phyloP scores from a whole-genome alignment of 1,140 invertebrate genomes.

The Drosophila pectinifera region DNA sequence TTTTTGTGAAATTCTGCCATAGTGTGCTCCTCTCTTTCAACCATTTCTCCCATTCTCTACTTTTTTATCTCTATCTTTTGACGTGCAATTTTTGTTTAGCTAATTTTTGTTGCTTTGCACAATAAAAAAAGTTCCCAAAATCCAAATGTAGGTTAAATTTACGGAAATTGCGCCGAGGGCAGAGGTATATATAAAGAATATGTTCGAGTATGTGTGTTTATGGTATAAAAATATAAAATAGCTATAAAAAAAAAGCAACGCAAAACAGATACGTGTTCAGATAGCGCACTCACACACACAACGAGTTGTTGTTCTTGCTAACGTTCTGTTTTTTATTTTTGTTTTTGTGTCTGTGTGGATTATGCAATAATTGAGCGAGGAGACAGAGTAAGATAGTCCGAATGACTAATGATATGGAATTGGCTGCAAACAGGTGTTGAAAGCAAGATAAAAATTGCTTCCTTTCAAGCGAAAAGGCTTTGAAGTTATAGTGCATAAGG shows the following conservation, averaged over 20 bases:
- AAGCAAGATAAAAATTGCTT: slow-evolving; percentile 4
- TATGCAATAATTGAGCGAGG: slow-evolving; percentile 45
- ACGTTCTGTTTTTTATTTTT: slow-evolving; percentile 36
- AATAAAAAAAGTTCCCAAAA: slow-evolving; percentile 44
- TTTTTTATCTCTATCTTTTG: slow-evolving; percentile 13
- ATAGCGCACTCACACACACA: slow-evolving; percentile 48
- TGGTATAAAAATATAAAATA: slow-evolving; percentile 64
- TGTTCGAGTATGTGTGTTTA: slow-evolving; percentile 2
- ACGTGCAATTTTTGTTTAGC: slow-evolving; percentile 40
- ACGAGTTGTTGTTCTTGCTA: slow-evolving; percentile 44
- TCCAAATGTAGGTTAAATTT: slow-evolving; percentile 81
- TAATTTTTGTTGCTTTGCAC: slow-evolving; percentile 39
- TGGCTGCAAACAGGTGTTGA: slow-evolving; percentile 38
- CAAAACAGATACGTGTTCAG: slow-evolving; percentile 70
- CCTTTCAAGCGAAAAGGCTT: no score
- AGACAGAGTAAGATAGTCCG: slow-evolving; percentile 42
- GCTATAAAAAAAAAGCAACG: slow-evolving; percentile 58
- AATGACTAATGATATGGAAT: slow-evolving; percentile 43
- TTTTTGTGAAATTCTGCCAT: slow-evolving; percentile 18
- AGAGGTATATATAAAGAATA: slow-evolving; percentile 17
- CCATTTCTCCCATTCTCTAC: not conserved
- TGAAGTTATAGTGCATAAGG: no score
- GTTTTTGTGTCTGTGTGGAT: slow-evolving; percentile 24
- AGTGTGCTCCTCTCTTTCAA: slow-evolving; percentile 3
- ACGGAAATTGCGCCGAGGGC: slow-evolving; percentile 72